These are phyloP conservation scores for Emys orbicularis DNA, from an alignment of 2,797 vertebrate genomes.

Conservation along the genomic window DNA sequence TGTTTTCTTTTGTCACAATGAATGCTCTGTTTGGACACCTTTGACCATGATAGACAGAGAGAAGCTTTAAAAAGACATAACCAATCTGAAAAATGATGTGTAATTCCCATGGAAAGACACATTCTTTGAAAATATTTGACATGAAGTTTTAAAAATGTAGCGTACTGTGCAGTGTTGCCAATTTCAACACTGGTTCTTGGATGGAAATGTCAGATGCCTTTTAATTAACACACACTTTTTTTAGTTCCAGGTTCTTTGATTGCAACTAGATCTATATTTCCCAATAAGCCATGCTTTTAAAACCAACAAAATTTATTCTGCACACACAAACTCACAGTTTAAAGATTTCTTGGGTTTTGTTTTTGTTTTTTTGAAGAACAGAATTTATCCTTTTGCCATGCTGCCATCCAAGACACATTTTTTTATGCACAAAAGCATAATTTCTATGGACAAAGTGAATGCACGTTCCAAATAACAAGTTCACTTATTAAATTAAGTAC, in stretches of 20 bases:
- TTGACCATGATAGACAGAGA: neutral
- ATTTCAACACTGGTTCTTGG: neutral
- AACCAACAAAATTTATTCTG: neutral
- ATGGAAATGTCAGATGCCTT: neutral
- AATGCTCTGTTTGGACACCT: neutral
- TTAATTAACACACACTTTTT: neutral
- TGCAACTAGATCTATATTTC: neutral
- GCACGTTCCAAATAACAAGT: constrained; percentile 12
- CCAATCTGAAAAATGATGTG: accelerated
- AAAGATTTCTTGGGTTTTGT: neutral
- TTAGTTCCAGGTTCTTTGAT: neutral
- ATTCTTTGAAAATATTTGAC: accelerated
- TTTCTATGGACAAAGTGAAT: neutral
- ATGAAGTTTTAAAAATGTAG: neutral
- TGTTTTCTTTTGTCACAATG: accelerated
- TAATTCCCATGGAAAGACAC: neutral
- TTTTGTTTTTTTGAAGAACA: neutral
- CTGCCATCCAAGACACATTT: constrained; percentile 4
- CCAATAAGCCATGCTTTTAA: neutral
- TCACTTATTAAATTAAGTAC: constrained; percentile 10
- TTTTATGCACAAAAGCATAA: neutral
- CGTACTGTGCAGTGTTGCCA: accelerated
- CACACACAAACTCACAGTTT: neutral
- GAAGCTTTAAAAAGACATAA: neutral
- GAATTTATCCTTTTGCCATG: constrained; percentile 2